Evolutionary conservation across 2,113 vertebrate species (phyloP).

Genomic region (Maccullochella peelii): DNA sequence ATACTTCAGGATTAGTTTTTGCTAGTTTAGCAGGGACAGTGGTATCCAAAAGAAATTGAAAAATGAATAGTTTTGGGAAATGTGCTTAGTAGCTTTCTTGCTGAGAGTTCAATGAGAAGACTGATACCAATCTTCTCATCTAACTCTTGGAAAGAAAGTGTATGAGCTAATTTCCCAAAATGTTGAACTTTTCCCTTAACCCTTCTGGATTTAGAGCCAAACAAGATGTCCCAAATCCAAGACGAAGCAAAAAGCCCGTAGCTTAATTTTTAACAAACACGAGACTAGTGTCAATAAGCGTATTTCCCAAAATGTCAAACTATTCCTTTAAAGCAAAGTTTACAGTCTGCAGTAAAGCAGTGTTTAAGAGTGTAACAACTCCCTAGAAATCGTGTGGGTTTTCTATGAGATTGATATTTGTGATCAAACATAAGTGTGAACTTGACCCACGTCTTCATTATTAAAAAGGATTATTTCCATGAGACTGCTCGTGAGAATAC

Average conservation of each 20-base stretch:
- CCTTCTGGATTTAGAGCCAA: too few species aligned
- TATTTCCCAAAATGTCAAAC: neutral
- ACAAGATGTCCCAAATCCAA: too few species aligned
- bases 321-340: neutral
- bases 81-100: neutral
- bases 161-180: too few species aligned
- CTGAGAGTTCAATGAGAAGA: neutral
- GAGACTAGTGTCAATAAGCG: neutral
- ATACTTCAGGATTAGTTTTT: neutral
- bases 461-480: conserved; percentile 2
- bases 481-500: neutral
- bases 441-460: neutral
- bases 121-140: too few species aligned
- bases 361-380: neutral
- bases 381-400: neutral
- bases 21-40: neutral
- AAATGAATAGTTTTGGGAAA: neutral
- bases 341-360: neutral
- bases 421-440: neutral
- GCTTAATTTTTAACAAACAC: neutral
- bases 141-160: too few species aligned
- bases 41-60: neutral
- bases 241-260: too few species aligned
- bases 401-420: neutral
- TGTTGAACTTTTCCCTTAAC: too few species aligned